phyloP scores from a whole-genome alignment of 1,140 invertebrate species.

The Lucilia cuprina region DNA sequence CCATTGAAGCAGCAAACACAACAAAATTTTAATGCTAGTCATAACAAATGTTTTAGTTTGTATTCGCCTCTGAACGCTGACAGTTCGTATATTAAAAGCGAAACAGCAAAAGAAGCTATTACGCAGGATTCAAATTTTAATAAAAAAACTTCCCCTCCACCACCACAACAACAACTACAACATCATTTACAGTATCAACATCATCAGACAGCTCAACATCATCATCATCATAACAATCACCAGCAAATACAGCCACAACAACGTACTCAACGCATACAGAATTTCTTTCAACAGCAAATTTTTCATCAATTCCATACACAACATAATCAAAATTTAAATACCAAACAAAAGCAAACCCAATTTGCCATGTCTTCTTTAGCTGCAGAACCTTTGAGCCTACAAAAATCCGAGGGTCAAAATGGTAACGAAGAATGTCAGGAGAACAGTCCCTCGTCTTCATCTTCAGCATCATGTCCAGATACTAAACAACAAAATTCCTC shows the following conservation, averaged over 20 bases:
- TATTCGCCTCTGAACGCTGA: constrained; percentile 45
- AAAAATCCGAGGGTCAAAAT: constrained; percentile 40
- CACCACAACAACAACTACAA: too few relatives aligned
- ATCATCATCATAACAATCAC: constrained; percentile 24
- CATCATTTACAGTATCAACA: constrained; percentile 22
- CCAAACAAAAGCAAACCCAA: constrained; percentile 42
- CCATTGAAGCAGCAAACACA: constrained; percentile 15
- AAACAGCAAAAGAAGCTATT: constrained; percentile 40
- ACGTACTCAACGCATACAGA: constrained; percentile 46
- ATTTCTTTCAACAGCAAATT: constrained; percentile 47
- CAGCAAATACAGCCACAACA: constrained; percentile 39
- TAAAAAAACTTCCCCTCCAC: background rate
- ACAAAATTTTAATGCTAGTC: background rate
- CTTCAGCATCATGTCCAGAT: constrained; percentile 43
- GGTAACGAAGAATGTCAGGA: background rate
- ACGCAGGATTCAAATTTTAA: constrained; percentile 13
- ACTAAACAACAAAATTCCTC: constrained; percentile 42
- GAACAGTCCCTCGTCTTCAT: constrained; percentile 9
- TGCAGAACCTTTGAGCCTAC: constrained; percentile 51
- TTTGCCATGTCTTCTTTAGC: constrained; percentile 59
- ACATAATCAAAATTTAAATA: constrained; percentile 41
- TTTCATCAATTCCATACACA: constrained; percentile 51
- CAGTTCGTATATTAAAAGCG: constrained; percentile 40
- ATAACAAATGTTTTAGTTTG: constrained; percentile 44
- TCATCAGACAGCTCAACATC: constrained; percentile 23